Evolutionary conservation across 2,113 vertebrate species (phyloP), one percentile per base, ranked within the genome.

Genomic region (Lycocorax pyrrhopterus): DNA sequence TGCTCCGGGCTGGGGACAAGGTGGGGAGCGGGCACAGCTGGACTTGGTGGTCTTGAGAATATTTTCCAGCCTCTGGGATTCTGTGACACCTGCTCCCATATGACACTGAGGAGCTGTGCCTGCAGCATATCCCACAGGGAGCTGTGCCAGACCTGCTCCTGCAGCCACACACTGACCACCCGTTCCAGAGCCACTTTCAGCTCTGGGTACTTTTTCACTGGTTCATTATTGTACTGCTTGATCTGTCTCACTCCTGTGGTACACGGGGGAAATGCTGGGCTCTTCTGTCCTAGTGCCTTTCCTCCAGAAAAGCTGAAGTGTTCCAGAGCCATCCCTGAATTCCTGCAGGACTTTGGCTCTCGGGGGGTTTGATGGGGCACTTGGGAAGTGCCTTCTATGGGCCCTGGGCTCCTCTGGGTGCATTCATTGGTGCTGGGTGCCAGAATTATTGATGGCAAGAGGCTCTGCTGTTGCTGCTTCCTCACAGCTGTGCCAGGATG

Each of bases 301-400:
- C 4, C 49, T 37, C 35, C 17, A 33, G 43, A 9, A 14, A 23
- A 68, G 77, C 41, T 21, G 9, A 41, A 41, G 21, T 0, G 0
- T 19, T 21, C 26, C 33, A 43, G 77, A 84, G 52, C 73, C 16
- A 32, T 3, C 44, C 30, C 44, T 59, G 2, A 2, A 0, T 35
- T 23, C 39, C 68, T 4, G 19, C 71, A 76, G 71, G 60, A 2
- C 67, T 51, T 29, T 9, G 18, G 2, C 7, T 27, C 25, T 6
- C 15, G 6, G 10, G 23, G 67, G 49, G 3, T 60, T 73, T n/a
- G 63, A 3, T 47, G 9, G 29, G 22, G 44, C 23, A 0, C n/a
- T 56, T 37, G 78, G 35, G 4, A 32, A 20, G 23, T 16, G 33
- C n/a, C 81, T 58, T 12, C 46, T 35, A 1, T 41, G 67, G 44